These are phyloP conservation scores for Drosophila baimaii DNA, from an alignment of 1,140 invertebrate species.

Conservation along the genomic window DNA sequence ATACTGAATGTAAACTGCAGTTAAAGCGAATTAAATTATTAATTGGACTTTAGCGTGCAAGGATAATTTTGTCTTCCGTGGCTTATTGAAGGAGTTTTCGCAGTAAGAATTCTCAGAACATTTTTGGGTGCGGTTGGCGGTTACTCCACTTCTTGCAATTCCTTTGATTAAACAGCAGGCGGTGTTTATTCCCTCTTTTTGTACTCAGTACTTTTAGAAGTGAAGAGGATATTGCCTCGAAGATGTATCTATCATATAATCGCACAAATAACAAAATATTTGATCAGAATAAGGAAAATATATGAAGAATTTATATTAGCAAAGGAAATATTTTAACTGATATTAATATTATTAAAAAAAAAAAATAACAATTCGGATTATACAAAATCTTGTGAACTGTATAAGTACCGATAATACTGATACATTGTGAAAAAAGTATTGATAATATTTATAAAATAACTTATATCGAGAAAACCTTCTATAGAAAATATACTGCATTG, in stretches of 20 bases:
- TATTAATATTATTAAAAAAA: too few species aligned
- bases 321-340: too few species aligned
- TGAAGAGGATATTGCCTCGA: background rate
- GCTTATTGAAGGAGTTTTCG: conserved; percentile 31
- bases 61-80: conserved; percentile 16
- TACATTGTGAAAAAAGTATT: too few species aligned
- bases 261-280: background rate
- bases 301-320: too few species aligned
- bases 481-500: too few species aligned
- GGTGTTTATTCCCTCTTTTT: conserved; percentile 12
- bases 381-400: too few species aligned
- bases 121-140: conserved; percentile 34
- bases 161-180: conserved; percentile 36
- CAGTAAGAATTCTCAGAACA: conserved; percentile 2
- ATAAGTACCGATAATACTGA: too few species aligned
- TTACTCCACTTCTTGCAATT: conserved; percentile 9
- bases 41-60: conserved; percentile 61
- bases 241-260: background rate
- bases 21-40: conserved; percentile 59
- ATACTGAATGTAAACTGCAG: conserved; percentile 58
- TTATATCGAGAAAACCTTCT: too few species aligned
- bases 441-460: too few species aligned
- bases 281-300: background rate
- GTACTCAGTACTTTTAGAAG: background rate
- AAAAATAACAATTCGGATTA: too few species aligned